Evolutionary conservation across 2,888 invertebrate genomes (phyloP).

Genomic region (Drosophila vallismaia): DNA sequence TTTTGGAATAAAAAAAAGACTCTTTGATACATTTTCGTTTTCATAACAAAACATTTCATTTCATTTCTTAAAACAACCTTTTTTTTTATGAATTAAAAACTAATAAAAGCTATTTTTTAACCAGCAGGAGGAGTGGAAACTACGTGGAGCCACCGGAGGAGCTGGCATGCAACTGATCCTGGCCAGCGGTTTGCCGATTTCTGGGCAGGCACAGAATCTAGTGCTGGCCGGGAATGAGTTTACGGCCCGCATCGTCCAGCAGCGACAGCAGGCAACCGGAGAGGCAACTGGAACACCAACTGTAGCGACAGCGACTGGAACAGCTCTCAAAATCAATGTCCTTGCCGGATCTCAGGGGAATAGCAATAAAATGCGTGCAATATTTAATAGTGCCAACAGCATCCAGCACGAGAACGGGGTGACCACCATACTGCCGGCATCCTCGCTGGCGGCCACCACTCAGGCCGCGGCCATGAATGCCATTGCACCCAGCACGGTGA

Average conservation of each 20-base stretch:
- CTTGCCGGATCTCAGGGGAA: conserved; percentile 38
- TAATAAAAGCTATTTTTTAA: neutral
- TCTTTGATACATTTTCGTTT: no score
- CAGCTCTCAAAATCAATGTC: conserved; percentile 55
- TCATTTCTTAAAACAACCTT: neutral
- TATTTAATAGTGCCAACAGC: conserved; percentile 78
- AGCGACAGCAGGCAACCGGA: conserved; percentile 59
- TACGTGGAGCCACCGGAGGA: conserved; percentile 50
- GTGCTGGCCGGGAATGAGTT: conserved; percentile 80
- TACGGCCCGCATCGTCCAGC: conserved; percentile 78
- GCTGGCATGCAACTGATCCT: conserved; percentile 76
- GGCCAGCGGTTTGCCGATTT: conserved; percentile 78
- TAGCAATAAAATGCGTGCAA: conserved; percentile 75
- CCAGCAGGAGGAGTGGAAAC: conserved; percentile 78
- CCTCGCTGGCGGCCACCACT: conserved; percentile 77
- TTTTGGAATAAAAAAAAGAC: no score
- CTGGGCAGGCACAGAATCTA: conserved; percentile 78
- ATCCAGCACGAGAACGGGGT: conserved; percentile 81
- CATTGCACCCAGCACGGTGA: conserved; percentile 80
- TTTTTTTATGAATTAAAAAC: neutral
- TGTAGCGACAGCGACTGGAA: neutral
- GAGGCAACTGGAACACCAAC: neutral
- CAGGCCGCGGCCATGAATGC: conserved; percentile 81
- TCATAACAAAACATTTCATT: neutral
- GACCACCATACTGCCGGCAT: conserved; percentile 80